Evolutionary conservation across 2,113 vertebrate genomes (phyloP), one percentile per base, ranked within the genome.

Genomic region (Struthidea cinerea): DNA sequence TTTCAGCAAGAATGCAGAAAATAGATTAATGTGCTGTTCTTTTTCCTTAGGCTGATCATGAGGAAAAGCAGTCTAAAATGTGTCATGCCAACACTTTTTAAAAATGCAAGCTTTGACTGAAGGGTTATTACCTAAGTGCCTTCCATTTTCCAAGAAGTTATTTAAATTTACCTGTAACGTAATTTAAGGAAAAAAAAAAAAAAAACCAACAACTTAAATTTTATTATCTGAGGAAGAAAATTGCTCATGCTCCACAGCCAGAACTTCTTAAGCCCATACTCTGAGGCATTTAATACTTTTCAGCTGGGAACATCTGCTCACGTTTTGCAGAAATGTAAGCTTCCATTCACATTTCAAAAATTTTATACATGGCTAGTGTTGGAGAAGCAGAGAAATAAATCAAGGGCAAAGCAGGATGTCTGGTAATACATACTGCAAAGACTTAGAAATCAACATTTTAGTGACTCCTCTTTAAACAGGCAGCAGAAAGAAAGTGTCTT

Each of bases 131-230:
- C 46, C 42, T 70, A 37, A 57, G 89, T 24, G 39, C 17, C 77
- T 89, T 94, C 77, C 16, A 7, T 84, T 75, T 85, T 60, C 52
- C 75, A 64, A 39, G 10, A 93, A 91, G 47, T 69, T 84, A 64
- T 86, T 94, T 74, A 60, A 92, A 94, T 37, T 59, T 85, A 91
- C 64, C 65, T 94, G 53, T 46, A 89, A 65, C 46, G 44, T 11
- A 89, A 95, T 77, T 94, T 70, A 84, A 84, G 46, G 39, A 91
- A 93, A 95, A 96, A 60, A 63, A 86, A 92, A 85, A 96, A 11
- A 20, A 44, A 44, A 44, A 44, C 3, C n/a, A n/a, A n/a, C n/a
- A n/a, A n/a, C 42, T 85, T 92, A 91, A 90, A 81, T 77, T 56
- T 44, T 89, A 89, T 95, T 94, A 84, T 80, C 60, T 60, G 80